Percentiles rank a stretch among this genome's conserved stretches.
These are phyloP conservation scores for Acipenser oxyrinchus DNA, from an alignment of 2,797 vertebrate species.

Conservation along the genomic window DNA sequence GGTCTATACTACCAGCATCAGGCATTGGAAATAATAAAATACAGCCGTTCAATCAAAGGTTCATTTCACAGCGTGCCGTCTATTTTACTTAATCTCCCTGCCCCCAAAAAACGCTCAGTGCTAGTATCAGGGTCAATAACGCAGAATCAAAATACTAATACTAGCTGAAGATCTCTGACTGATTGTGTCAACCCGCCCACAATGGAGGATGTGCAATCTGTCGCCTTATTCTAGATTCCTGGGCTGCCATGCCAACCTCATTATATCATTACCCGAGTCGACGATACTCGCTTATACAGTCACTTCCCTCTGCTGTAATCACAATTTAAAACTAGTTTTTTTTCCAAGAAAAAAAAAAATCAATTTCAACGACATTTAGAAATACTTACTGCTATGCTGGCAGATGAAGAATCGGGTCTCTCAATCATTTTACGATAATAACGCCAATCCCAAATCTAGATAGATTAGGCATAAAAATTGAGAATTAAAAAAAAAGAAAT, in stretches of 20 bases:
- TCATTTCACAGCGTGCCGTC: background rate
- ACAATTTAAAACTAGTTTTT: background rate
- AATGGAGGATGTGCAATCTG: background rate
- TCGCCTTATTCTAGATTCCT: background rate
- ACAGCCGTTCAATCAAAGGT: background rate
- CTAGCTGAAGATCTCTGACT: background rate
- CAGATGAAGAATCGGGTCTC: constrained; percentile 59
- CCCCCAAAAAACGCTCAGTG: background rate
- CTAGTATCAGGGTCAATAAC: background rate
- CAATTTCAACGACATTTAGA: background rate
- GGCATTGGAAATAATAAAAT: too few species aligned
- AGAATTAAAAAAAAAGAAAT: constrained; percentile 17
- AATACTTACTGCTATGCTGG: constrained; percentile 65
- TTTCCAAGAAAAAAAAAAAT: too few species aligned
- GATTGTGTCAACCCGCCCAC: background rate
- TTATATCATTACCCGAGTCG: background rate
- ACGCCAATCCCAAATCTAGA: constrained; percentile 41
- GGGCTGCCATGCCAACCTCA: background rate
- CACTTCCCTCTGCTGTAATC: background rate
- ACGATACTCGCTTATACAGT: background rate
- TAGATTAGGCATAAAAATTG: constrained; percentile 34
- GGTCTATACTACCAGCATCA: too few species aligned
- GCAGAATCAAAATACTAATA: background rate
- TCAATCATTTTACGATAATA: constrained; percentile 58
- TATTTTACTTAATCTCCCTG: background rate